These are phyloP conservation scores for Choreutis nemorana DNA, from an alignment of 2,888 invertebrate genomes.

Conservation along the genomic window DNA sequence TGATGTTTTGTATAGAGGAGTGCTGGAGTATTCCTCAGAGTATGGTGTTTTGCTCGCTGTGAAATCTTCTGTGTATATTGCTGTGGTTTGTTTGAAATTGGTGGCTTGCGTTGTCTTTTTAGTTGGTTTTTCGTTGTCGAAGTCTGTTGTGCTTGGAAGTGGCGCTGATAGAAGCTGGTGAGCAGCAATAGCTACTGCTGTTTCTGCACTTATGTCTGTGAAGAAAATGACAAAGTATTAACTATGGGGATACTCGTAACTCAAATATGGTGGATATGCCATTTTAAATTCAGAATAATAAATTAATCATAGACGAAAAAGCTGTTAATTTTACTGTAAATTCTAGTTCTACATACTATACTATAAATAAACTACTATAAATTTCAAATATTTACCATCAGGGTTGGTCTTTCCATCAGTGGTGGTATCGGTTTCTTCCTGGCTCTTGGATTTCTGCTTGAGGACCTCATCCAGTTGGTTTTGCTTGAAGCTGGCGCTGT, in stretches of 20 bases:
- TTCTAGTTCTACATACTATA: no score
- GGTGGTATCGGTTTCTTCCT: constrained; percentile 20
- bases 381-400: no score
- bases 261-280: not conserved
- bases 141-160: constrained; percentile 37
- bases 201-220: constrained; percentile 46
- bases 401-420: constrained; percentile 28
- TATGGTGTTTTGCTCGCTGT: constrained; percentile 25
- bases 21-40: constrained; percentile 32
- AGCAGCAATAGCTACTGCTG: constrained; percentile 52
- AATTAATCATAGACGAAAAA: constrained; percentile 1
- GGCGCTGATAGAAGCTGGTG: constrained; percentile 56
- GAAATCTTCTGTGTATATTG: constrained; percentile 27
- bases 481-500: constrained; percentile 48
- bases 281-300: not conserved
- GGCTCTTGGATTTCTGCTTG: constrained; percentile 23
- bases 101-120: constrained; percentile 24
- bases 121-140: constrained; percentile 28
- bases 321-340: no score
- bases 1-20: constrained; percentile 20
- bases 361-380: no score
- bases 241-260: not conserved
- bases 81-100: constrained; percentile 35
- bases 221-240: constrained; percentile 7
- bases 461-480: constrained; percentile 44